Base-by-base conservation (phyloP, 2,888 invertebrate genomes). In the Protodeltote pygarga region DNA sequence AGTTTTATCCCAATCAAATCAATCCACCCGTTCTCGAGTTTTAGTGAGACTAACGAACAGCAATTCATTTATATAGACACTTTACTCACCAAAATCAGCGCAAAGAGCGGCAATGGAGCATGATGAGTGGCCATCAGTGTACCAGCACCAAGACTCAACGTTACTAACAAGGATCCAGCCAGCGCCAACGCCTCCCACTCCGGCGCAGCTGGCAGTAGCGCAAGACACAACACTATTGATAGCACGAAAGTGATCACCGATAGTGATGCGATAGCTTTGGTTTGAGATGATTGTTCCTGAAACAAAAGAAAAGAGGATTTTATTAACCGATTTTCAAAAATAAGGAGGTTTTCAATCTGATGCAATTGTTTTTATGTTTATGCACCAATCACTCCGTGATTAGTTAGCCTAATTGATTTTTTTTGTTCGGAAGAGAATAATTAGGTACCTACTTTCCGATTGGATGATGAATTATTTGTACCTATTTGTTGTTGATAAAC, bases 71-170 rank as follows among this genome's bases (percentile, higher is more conserved):
- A 11, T 42, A 24, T 19, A n/a, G 6, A 8, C 13, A 28, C n/a
- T 13, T 11, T 14, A 79, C 92, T 89, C 73, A 94, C 94, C 85
- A 97, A 86, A 65, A 97, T 94, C 1, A 96, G 91, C 17, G 96
- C 95, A 76, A 97, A 97, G 23, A 97, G 92, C 0, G 96, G 95
- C 64, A 96, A 73, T 6, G 94, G 94, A 13, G 93, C 94, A 67
- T 93, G 94, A 42, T 93, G 87, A 2, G 94, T 94, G 0, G 93
- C 94, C 70, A 95, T 87, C 32, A 95, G 83, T n/a, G 94, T 93
- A 4, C 94, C 93, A 1, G 92, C 89, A 0, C 94, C 94, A 0
- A 95, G 88, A 28, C 93, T 86, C 17, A 88, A 75, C 2, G 94
- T 93, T 39, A 94, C 94, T 46, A 94, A 77, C 25, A 95, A 75